Percentiles rank a stretch among this genome's conserved stretches.
These are phyloP conservation scores for Zaprionus kolodkinae DNA, from an alignment of 1,140 invertebrate species.

Conservation along the genomic window DNA sequence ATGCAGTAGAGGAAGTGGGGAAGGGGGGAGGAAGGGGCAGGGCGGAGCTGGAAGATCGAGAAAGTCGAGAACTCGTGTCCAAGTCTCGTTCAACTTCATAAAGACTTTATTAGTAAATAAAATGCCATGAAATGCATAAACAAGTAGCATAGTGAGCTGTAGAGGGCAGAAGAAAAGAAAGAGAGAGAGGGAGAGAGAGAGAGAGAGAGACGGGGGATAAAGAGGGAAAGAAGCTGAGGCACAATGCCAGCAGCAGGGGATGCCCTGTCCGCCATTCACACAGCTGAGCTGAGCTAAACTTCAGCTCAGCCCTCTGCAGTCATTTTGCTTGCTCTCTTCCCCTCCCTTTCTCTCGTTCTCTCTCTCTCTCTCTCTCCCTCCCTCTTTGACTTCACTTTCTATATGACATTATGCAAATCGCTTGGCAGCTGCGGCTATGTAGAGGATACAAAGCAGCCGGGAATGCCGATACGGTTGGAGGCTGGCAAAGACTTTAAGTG, in stretches of 20 bases:
- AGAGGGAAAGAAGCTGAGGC: too few relatives aligned
- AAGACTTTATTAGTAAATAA: slow-evolving; percentile 55
- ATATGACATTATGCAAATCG: slow-evolving; percentile 52
- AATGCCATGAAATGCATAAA: slow-evolving; percentile 46
- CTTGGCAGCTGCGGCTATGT: slow-evolving; percentile 30
- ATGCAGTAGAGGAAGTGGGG: background rate
- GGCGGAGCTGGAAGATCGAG: too few relatives aligned
- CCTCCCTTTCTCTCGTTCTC: background rate
- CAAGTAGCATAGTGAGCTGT: slow-evolving; percentile 3
- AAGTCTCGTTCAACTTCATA: slow-evolving; percentile 40
- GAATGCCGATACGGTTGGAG: slow-evolving; percentile 39
- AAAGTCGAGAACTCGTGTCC: background rate
- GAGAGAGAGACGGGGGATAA: too few relatives aligned
- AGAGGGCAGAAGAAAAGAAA: background rate
- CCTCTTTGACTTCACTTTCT: slow-evolving; percentile 5
- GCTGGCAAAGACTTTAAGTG: slow-evolving; percentile 48
- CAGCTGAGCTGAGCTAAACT: slow-evolving; percentile 31
- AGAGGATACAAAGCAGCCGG: slow-evolving; percentile 32
- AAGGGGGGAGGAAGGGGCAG: too few relatives aligned
- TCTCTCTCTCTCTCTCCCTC: background rate
- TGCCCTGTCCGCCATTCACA: slow-evolving; percentile 10
- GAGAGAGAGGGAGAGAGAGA: background rate
- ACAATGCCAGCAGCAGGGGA: too few relatives aligned
- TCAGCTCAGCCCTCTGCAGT: background rate
- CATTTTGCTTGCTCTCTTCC: background rate